Percentiles rank a stretch among this genome's conserved stretches.
These are phyloP conservation scores for Rhinoptilus africanus DNA, from an alignment of 2,113 vertebrate species.

Conservation along the genomic window DNA sequence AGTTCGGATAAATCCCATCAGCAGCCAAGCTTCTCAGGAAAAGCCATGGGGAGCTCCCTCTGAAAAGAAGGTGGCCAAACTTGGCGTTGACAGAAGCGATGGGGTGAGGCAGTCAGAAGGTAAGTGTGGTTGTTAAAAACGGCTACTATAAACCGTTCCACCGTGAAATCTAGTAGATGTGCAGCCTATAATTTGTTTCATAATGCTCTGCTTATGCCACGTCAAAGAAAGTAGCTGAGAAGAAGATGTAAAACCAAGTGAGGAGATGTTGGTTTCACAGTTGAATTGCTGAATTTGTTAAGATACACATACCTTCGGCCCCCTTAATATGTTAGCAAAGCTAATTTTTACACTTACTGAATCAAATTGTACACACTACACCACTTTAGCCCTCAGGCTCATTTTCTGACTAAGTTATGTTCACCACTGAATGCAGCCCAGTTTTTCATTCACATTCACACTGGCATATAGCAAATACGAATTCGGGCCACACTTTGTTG, in stretches of 20 bases:
- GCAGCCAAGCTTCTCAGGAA: neutral
- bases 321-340: neutral
- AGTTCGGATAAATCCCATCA: rapidly evolving
- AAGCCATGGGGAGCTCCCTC: neutral
- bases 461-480: neutral
- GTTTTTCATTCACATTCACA: neutral
- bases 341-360: conserved; percentile 26
- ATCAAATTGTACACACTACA: neutral
- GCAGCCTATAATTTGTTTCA: neutral
- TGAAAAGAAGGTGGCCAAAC: neutral
- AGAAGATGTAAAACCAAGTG: neutral
- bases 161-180: neutral
- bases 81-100: neutral
- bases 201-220: neutral
- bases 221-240: neutral
- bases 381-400: neutral
- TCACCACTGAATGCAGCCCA: neutral
- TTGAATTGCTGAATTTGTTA: neutral
- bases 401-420: neutral
- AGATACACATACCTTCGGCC: neutral
- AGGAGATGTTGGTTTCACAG: conserved; percentile 27
- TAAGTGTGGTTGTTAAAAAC: neutral
- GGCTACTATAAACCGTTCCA: rapidly evolving
- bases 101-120: neutral
- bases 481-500: neutral